Percentiles rank a stretch among this genome's conserved stretches.
Evolutionary conservation across 2,113 vertebrate genomes (phyloP).

Genomic region (Anguilla rostrata): DNA sequence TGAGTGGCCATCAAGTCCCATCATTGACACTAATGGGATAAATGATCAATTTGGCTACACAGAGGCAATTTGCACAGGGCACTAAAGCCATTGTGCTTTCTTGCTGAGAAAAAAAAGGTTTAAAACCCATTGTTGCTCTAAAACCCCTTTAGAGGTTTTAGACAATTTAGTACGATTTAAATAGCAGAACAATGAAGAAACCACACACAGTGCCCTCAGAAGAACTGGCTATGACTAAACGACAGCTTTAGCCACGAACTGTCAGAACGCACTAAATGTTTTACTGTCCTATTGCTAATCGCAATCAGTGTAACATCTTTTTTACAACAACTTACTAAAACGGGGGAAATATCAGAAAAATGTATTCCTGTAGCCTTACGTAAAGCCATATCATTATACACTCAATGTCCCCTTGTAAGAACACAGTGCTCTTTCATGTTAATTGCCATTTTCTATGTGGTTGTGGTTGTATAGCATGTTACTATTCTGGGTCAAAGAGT

Average conservation of each 20-base stretch:
- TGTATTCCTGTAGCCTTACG: neutral
- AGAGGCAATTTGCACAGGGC: conserved; percentile 47
- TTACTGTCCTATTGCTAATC: neutral
- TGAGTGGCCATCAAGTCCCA: conserved; percentile 53
- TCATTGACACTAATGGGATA: conserved; percentile 65
- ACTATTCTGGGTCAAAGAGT: conserved; percentile 58
- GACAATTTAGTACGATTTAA: neutral
- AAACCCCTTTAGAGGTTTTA: neutral
- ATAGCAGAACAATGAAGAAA: neutral
- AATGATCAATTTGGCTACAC: conserved; percentile 61
- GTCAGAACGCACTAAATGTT: neutral
- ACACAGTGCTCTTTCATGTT: neutral
- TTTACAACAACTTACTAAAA: conserved; percentile 34
- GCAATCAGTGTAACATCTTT: neutral
- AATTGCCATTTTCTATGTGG: conserved; percentile 18
- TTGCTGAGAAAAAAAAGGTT: conserved; percentile 29
- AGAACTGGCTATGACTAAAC: neutral
- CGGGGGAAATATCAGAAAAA: neutral
- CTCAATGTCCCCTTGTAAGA: neutral
- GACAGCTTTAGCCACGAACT: neutral
- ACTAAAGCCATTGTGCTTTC: conserved; percentile 32
- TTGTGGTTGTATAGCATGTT: conserved; percentile 31
- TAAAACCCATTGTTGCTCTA: neutral
- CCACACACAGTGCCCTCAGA: neutral
- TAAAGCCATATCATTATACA: neutral